phyloP scores from a whole-genome alignment of 1,140 invertebrate genomes.

The Cryptotermes secundus region DNA sequence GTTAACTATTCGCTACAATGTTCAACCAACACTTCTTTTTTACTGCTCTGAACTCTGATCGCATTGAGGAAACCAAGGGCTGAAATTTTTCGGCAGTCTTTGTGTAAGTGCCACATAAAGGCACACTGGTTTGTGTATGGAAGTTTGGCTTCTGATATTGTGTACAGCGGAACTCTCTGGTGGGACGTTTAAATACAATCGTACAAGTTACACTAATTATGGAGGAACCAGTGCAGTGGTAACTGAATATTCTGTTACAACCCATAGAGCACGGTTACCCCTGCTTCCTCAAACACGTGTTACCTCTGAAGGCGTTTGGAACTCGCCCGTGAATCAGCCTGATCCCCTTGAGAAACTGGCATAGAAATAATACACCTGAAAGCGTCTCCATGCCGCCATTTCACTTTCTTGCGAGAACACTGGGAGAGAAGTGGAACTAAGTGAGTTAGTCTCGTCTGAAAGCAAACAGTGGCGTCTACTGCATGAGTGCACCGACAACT shows the following conservation, averaged over 20 bases:
- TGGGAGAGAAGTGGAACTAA: no score
- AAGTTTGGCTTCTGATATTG: neutral
- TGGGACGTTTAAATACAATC: slow-evolving; percentile 6
- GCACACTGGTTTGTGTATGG: neutral
- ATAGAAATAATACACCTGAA: neutral
- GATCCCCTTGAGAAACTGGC: neutral
- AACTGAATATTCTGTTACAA: no score
- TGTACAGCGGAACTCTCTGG: neutral
- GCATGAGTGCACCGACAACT: no score
- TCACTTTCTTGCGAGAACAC: neutral
- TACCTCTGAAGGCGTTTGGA: no score
- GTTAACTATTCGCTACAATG: neutral
- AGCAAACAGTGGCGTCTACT: no score
- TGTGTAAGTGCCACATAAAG: neutral
- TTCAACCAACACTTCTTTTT: neutral
- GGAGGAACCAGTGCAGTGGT: neutral
- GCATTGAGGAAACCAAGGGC: neutral
- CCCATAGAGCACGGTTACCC: no score
- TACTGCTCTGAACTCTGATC: neutral
- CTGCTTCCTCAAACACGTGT: neutral
- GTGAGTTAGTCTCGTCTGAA: no score
- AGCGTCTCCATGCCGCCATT: neutral
- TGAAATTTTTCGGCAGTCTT: neutral
- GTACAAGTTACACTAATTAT: slow-evolving; percentile 14
- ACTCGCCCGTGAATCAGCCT: neutral